A percentile compares a stretch with the other conserved stretches of the same genome.
phyloP scores from a whole-genome alignment of 2,113 vertebrate species.

The Circaetus cinerascens region DNA sequence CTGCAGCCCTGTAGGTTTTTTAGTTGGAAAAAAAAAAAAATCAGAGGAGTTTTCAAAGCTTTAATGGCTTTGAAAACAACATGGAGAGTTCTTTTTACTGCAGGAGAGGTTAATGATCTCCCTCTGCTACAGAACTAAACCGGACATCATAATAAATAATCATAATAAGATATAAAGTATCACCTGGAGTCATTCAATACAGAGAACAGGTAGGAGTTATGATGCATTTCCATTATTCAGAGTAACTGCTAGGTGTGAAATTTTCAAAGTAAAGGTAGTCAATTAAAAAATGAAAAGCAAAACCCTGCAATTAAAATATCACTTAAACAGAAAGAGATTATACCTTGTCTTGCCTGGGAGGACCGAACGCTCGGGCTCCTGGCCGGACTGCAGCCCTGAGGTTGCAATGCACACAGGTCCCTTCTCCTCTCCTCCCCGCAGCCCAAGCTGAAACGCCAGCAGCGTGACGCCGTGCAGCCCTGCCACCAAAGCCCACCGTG shows the following conservation, averaged over 20 bases:
- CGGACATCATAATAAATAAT: constrained; percentile 43
- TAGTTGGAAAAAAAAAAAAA: background rate
- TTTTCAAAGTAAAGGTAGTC: background rate
- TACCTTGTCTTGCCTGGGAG: fast-evolving
- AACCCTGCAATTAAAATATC: background rate
- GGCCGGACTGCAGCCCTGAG: fast-evolving
- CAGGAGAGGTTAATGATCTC: constrained; percentile 41
- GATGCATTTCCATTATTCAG: background rate
- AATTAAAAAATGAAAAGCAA: background rate
- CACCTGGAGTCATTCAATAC: background rate
- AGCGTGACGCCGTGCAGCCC: fast-evolving
- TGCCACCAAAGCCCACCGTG: fast-evolving
- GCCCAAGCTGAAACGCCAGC: background rate
- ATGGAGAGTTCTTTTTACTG: background rate
- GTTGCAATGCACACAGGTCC: fast-evolving
- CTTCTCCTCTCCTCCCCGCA: background rate
- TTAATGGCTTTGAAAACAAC: constrained; percentile 52
- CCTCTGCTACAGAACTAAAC: constrained; percentile 12
- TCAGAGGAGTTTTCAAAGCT: constrained; percentile 20
- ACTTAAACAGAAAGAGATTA: background rate
- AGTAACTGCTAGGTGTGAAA: background rate
- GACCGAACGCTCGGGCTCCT: fast-evolving
- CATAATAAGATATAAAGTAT: constrained; percentile 30
- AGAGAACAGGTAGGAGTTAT: background rate
- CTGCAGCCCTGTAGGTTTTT: background rate